Conservation (phyloP, 2,888 invertebrate genomes). For the Syritta pipiens region DNA sequence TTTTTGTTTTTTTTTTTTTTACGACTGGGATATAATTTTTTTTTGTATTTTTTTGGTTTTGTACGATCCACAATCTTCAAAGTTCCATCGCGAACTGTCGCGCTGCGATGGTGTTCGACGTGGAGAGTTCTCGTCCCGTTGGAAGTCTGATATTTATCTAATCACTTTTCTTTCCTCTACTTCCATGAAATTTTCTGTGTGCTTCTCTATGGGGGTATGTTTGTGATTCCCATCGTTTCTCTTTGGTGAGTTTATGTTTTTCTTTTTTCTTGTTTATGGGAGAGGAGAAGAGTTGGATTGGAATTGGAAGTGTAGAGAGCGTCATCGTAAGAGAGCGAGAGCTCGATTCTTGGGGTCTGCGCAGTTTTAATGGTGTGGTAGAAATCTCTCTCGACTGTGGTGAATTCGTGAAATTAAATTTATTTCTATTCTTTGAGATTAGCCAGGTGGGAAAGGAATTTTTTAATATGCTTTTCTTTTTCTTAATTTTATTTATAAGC, state of each 20-base stretch:
- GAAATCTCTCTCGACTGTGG: constrained; percentile 26
- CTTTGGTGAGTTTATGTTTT: too few relatives aligned
- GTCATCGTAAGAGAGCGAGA: too few relatives aligned
- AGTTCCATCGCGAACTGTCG: constrained; percentile 78
- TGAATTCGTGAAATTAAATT: background rate
- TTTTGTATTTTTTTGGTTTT: constrained; percentile 14
- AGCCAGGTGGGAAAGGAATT: constrained; percentile 32
- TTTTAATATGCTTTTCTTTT: background rate
- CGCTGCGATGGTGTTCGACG: constrained; percentile 58
- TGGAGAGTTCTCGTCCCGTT: constrained; percentile 62
- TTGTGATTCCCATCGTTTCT: constrained; percentile 18
- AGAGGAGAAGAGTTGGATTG: constrained; percentile 1
- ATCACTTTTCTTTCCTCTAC: constrained; percentile 63
- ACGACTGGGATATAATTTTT: constrained; percentile 35
- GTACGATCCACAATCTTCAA: constrained; percentile 77
- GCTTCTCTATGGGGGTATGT: constrained; percentile 14
- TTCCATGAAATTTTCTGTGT: constrained; percentile 51
- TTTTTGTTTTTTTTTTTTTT: constrained; percentile 16
- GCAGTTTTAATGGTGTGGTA: constrained; percentile 27
- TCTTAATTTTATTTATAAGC: constrained; percentile 12
- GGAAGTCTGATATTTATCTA: constrained; percentile 67
- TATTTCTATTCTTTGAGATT: constrained; percentile 6
- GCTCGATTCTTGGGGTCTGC: constrained; percentile 24
- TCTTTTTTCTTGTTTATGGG: too few relatives aligned
- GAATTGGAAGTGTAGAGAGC: constrained; percentile 5